Evolutionary conservation across 1,140 invertebrate species (phyloP).

Genomic region (Lutraria rhynchaena): DNA sequence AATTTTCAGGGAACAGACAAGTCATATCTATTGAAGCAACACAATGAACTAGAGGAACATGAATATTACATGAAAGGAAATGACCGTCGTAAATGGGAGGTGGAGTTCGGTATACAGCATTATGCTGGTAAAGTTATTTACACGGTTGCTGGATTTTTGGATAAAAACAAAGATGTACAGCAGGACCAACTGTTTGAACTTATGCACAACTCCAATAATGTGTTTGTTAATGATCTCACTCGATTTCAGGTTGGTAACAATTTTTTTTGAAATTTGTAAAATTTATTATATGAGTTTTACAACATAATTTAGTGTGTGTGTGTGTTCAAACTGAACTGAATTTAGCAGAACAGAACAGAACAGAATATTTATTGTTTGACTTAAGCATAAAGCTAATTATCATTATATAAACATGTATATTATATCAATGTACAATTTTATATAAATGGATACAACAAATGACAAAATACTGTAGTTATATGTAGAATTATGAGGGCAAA

Average conservation of each 20-base stretch:
- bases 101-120: conserved; percentile 98
- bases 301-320: too few species aligned
- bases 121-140: conserved; percentile 99
- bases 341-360: too few species aligned
- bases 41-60: conserved; percentile 93
- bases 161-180: conserved; percentile 99
- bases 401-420: too few species aligned
- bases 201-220: conserved; percentile 92
- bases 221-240: conserved; percentile 94
- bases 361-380: too few species aligned
- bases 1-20: conserved; percentile 92
- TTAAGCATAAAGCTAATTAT: too few species aligned
- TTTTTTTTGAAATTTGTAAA: too few species aligned
- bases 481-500: too few species aligned
- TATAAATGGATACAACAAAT: too few species aligned
- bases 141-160: conserved; percentile 96
- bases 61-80: conserved; percentile 90
- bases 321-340: too few species aligned
- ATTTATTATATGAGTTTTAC: too few species aligned
- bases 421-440: too few species aligned
- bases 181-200: conserved; percentile 98
- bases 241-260: conserved; percentile 87
- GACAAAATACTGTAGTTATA: too few species aligned
- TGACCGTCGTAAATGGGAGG: conserved; percentile 86
- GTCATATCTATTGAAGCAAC: conserved; percentile 94